Evolutionary conservation across 2,888 invertebrate genomes (phyloP), one percentile per base, ranked within the genome.

Genomic region (Netelia inedita): DNA sequence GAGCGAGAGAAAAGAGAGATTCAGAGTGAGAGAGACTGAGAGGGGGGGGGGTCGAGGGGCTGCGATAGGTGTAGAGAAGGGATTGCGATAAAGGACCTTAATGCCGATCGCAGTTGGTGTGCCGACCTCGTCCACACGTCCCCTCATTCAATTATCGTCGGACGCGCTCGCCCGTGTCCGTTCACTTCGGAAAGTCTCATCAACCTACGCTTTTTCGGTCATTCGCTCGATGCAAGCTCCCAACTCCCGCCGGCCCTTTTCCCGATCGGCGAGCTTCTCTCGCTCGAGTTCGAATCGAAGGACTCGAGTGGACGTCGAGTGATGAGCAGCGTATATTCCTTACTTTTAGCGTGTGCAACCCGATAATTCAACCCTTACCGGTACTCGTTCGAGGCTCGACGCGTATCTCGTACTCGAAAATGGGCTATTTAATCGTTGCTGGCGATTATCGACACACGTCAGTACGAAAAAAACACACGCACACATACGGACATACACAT

Each of bases 131-230:
- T 90, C 87, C 89, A 90, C 89, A 87, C 89, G 90, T 88, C 86
- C 87, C 88, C 89, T 88, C 88, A 90, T 91, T 91, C 91, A 91
- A 91, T 91, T 91, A 91, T 90, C 88, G 89, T 35, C 88, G 85
- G 87, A 89, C 89, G 89, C 88, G 88, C 88, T 90, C 88, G 88
- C 85, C 79, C 81, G 87, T 87, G 78, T 86, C 84, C 85, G 82
- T 82, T 87, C 87, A 86, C 87, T 85, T 86, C 65, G 82, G 80
- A 66, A 85, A 78, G 80, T 72, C 81, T 85, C 85, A 76, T 83
- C 71, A 75, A 71, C 69, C 74, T 74, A 14, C 80, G 65, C 83
- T 68, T 75, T 81, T 78, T 83, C 75, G 23, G 66, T 55, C 35
- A 76, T 83, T 84, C 74, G 41, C 69, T 78, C 21, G 6, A 28